Evolutionary conservation across 2,113 vertebrate species (phyloP).

Genomic region (Proteles cristata): DNA sequence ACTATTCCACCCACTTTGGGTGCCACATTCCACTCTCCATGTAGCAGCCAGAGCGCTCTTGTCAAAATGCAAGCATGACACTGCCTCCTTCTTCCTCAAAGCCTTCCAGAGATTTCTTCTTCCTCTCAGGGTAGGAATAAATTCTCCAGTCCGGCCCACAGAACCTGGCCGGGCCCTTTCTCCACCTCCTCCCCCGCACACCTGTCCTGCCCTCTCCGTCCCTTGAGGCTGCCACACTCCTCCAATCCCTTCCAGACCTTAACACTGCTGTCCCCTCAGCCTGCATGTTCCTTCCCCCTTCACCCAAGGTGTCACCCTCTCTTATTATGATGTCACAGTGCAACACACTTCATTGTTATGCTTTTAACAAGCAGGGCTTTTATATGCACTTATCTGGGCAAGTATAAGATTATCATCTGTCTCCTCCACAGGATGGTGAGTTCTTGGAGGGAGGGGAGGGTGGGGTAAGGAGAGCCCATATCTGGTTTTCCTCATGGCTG

Average conservation of each 20-base stretch:
- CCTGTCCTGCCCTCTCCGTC: neutral
- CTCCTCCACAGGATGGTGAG: neutral
- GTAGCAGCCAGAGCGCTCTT: neutral
- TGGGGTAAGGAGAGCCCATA: neutral
- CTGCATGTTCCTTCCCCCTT: neutral
- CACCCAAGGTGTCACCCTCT: neutral
- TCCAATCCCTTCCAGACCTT: neutral
- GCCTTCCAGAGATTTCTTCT: neutral
- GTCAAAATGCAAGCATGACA: neutral
- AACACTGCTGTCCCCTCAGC: neutral
- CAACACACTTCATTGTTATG: neutral
- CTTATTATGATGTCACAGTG: neutral
- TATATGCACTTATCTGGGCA: neutral
- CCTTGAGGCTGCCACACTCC: neutral
- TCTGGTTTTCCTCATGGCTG: conserved; percentile 1
- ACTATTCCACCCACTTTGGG: no score
- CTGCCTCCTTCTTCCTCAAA: neutral
- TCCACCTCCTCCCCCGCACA: no score
- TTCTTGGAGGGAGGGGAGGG: neutral
- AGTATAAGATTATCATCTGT: neutral
- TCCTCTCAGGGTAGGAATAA: neutral
- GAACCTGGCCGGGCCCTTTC: neutral
- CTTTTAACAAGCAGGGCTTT: neutral
- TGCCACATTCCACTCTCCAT: neutral
- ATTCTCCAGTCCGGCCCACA: neutral